Conservation (phyloP, 2,797 vertebrate genomes). For the Argya squamiceps region DNA sequence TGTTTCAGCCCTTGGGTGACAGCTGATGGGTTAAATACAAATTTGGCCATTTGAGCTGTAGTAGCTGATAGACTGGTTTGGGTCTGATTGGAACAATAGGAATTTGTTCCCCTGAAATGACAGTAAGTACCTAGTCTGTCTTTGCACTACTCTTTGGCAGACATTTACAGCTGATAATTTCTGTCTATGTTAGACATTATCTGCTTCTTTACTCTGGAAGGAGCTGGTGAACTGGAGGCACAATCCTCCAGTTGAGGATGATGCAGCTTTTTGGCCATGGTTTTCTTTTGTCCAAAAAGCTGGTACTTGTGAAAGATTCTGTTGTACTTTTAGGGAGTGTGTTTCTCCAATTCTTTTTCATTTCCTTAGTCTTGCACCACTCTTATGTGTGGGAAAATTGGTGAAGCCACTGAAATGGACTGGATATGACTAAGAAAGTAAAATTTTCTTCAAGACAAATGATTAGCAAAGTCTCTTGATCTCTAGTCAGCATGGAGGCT, state of each 20-base stretch:
- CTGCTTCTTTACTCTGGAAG: background rate
- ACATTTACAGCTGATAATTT: background rate
- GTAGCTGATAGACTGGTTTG: background rate
- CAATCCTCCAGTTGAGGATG: background rate
- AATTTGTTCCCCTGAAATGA: background rate
- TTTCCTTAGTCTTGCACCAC: background rate
- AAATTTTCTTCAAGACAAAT: too few species aligned
- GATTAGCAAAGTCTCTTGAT: background rate
- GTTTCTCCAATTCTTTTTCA: background rate
- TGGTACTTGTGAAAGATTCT: background rate
- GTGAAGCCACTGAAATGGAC: background rate
- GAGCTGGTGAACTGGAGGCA: background rate
- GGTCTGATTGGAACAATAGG: background rate
- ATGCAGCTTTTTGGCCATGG: background rate
- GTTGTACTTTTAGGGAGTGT: fast-evolving
- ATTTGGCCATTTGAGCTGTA: background rate
- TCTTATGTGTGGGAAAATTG: background rate
- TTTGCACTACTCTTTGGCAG: background rate
- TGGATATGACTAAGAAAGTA: background rate
- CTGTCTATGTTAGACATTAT: background rate
- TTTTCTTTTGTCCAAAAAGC: background rate
- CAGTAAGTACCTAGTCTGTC: background rate
- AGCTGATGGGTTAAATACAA: background rate
- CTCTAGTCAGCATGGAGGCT: background rate
- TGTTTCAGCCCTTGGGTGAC: background rate